Base-by-base conservation (phyloP, 2,888 invertebrate genomes). In the Tryphoninae sp. region DNA sequence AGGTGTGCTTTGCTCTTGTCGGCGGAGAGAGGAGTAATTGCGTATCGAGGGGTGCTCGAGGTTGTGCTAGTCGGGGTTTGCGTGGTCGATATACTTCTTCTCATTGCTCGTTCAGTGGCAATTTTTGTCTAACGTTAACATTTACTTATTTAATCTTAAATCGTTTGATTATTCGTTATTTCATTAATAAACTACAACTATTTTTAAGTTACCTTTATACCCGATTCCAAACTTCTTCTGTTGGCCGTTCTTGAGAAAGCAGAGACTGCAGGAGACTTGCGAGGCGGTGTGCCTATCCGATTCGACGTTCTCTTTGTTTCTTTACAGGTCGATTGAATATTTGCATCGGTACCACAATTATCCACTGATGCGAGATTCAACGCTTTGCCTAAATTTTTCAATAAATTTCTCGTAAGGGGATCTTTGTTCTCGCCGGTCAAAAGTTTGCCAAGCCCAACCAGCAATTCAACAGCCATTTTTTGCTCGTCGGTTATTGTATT, bases 371-470 rank as follows among this genome's bases (percentile, higher is more conserved):
- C 84, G 26, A 85, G 81, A 79, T 86, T 86, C 42, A 90, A 84
- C n/a, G 86, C 86, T 33, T 78, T 83, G 19, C 86, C 85, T 55
- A 90, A 80, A 75, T 87, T 88, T 59, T 87, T 86, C 13, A 90
- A 67, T 74, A 90, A 75, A 75, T 87, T 88, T 55, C 87, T 86
- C 13, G 90, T 65, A 74, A 90, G 74, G 33, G 87, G 81, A 40
- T 88, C 86, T 16, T 86, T 84, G 9, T 86, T 84, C 13, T 86
- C 84, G 2, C 82, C 85, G 42, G 80, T 85, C 58, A 90, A 77
- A 19, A 89, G 78, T 78, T 89, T 88, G 7, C 86, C 86, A 16
- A 90, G 81, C 69, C 86, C 88, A 13, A 85, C 67, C 9, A 89
- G 84, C 23, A 89, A 83, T 72, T 89, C 86, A 16, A 85, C 75